Conservation (phyloP, 2,888 invertebrate species). For the Criorhina ranunculi region DNA sequence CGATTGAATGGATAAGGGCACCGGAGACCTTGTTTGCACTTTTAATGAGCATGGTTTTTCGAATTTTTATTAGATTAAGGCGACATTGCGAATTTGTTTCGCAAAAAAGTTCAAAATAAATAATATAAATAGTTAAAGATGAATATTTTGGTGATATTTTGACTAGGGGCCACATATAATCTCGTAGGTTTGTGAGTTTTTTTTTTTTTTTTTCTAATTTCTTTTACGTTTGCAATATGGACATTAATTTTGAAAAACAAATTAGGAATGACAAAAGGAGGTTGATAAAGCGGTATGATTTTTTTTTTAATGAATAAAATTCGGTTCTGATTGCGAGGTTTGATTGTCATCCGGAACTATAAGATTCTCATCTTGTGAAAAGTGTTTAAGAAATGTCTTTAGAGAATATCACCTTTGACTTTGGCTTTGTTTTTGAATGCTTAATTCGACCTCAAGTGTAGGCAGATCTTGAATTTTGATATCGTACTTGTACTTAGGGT, state of each 20-base stretch:
- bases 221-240: slow-evolving; percentile 4
- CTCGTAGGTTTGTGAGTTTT: too few relatives aligned
- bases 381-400: too few relatives aligned
- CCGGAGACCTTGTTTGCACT: slow-evolving; percentile 42
- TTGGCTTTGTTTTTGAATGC: too few relatives aligned
- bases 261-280: neutral
- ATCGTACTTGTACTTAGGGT: too few relatives aligned
- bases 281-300: neutral
- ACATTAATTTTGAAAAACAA: neutral
- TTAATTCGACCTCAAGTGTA: too few relatives aligned
- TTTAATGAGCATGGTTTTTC: slow-evolving; percentile 16
- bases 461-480: too few relatives aligned
- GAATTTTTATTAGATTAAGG: slow-evolving; percentile 18
- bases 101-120: too few relatives aligned
- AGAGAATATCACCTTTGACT: too few relatives aligned
- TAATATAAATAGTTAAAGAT: neutral
- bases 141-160: slow-evolving; percentile 1
- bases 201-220: neutral
- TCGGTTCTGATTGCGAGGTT: too few relatives aligned
- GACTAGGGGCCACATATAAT: neutral
- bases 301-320: too few relatives aligned
- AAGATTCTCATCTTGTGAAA: too few relatives aligned
- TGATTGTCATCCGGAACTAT: too few relatives aligned
- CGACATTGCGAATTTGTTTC: slow-evolving; percentile 3
- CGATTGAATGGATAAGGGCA: slow-evolving; percentile 26